Conservation (phyloP, 2,797 vertebrate species). For the Muraenolepis orangiensis region DNA sequence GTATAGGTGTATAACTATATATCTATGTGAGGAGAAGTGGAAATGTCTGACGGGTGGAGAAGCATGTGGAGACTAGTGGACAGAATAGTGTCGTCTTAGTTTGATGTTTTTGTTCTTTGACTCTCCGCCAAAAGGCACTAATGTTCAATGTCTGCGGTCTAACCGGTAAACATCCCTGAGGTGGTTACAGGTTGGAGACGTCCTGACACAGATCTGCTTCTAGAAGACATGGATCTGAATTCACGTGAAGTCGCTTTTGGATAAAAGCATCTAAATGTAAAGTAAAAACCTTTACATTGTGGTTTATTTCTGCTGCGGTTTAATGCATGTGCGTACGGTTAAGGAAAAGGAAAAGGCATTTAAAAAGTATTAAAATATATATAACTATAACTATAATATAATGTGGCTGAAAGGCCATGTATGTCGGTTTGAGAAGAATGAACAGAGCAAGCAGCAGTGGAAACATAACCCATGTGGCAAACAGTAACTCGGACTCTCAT, state of each 20-base stretch:
- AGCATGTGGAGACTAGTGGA: background rate
- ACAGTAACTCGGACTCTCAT: background rate
- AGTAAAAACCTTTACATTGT: background rate
- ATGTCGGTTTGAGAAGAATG: background rate
- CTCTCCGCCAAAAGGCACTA: background rate
- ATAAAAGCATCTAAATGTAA: background rate
- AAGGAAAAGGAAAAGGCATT: background rate
- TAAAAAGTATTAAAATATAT: background rate
- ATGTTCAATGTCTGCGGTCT: background rate
- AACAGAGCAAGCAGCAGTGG: background rate
- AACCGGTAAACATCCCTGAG: background rate
- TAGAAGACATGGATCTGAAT: background rate
- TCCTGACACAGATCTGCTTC: background rate
- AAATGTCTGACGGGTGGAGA: background rate
- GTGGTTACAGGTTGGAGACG: background rate
- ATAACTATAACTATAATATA: background rate
- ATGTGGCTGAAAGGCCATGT: background rate
- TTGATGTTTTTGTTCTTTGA: background rate
- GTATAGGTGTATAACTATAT: background rate
- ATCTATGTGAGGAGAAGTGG: background rate
- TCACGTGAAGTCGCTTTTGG: background rate
- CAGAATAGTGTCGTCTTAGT: background rate
- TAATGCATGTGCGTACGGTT: background rate
- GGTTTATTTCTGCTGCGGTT: background rate
- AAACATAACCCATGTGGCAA: background rate